Conservation (phyloP, 2,797 vertebrate genomes). For the Botia almorhae region DNA sequence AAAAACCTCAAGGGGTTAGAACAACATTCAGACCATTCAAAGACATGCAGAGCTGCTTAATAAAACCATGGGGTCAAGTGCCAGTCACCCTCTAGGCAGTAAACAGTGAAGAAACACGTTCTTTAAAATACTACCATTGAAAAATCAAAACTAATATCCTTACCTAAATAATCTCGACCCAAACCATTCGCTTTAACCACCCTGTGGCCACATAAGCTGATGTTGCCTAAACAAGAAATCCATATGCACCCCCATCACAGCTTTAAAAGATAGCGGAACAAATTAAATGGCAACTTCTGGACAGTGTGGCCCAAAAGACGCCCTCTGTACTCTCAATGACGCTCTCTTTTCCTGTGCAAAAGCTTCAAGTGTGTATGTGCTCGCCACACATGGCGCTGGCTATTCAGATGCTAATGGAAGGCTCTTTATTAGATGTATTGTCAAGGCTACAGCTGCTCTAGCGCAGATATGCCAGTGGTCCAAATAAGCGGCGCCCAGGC, state of each 20-base stretch:
- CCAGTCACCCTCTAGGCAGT: conserved; percentile 8
- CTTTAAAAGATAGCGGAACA: conserved; percentile 15
- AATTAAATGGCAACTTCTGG: conserved; percentile 47
- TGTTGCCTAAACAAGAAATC: conserved; percentile 21
- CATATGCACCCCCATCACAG: neutral
- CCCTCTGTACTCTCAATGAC: conserved; percentile 61
- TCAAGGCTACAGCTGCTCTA: conserved; percentile 83
- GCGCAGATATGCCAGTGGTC: conserved; percentile 79
- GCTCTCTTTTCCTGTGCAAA: conserved; percentile 63
- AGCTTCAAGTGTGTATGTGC: conserved; percentile 70
- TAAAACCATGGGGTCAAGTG: conserved; percentile 19
- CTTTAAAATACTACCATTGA: neutral
- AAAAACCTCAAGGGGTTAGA: conserved; percentile 15
- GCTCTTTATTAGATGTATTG: conserved; percentile 81
- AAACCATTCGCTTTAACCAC: conserved; percentile 9
- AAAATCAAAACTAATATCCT: conserved; percentile 16
- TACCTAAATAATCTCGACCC: conserved; percentile 6
- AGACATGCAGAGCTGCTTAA: conserved; percentile 15
- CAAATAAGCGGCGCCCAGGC: conserved; percentile 71
- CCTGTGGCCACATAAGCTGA: neutral
- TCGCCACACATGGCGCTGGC: conserved; percentile 78
- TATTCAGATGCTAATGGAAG: conserved; percentile 82
- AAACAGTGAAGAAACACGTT: conserved; percentile 2
- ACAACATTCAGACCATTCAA: conserved; percentile 12
- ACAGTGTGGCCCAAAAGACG: conserved; percentile 69